Base-by-base conservation (phyloP, 2,888 invertebrate species). In the Disparrhopalites patrizii region DNA sequence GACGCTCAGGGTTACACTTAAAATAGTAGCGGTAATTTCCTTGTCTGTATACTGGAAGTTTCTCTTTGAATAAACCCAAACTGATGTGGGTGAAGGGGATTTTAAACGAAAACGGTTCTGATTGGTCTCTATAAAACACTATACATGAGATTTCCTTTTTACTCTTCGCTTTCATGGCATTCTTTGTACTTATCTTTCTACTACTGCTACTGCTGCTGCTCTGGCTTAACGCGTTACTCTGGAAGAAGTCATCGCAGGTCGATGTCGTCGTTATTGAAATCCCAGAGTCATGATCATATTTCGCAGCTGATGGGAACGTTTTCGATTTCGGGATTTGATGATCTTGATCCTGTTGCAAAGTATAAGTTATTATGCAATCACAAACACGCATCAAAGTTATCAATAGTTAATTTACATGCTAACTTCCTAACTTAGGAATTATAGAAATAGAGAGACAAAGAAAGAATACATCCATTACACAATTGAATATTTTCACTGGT, bases 261-360 rank as follows among this genome's bases (percentile, higher is more conserved):
- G 65, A 65, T 18, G 57, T 58, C 4, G 65, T 65, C 7, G 58
- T 38, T 50, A 65, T 52, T 30, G 65, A 65, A 51, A 65, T 65
- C 8, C 65, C 65, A 7, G 65, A 65, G 38, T 65, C 64, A 15
- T 63, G 54, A 28, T 63, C 54, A 47, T 63, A 52, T 30, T 65
- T 58, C 25, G 57, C 30, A 10, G 47, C 28, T 3, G 65, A 58
- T 7, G 65, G 65, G 31, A 65, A 65, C 1, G 57, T 65, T 58
- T 51, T 47, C 5, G 65, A 65, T 36, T 58, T 57, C n/a, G 65
- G 57, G 30, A 62, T 15, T 55, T 62, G 62, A 30, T 50, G 50
- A n/a, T 65, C 65, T 33, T 47, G 65, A 20, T 65, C 65, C 58
- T 65, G 51, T n/a, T n/a, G n/a, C n/a, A n/a, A n/a, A n/a, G n/a